A percentile compares a stretch with the other conserved stretches of the same genome.
phyloP scores from a whole-genome alignment of 2,113 vertebrate genomes.

The Albula goreensis region DNA sequence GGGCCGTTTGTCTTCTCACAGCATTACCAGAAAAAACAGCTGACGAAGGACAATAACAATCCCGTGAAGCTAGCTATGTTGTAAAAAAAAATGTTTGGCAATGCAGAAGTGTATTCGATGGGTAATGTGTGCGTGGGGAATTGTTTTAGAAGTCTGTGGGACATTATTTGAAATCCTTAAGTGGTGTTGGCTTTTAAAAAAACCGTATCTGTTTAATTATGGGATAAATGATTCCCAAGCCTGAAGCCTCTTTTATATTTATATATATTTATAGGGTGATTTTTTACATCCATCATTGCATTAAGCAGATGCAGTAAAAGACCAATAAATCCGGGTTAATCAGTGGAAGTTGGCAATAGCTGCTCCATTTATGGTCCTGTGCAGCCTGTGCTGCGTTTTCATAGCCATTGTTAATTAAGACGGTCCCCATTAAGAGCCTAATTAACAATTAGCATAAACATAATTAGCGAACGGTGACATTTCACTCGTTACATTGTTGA shows the following conservation, averaged over 20 bases:
- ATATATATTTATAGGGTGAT: conserved; percentile 36
- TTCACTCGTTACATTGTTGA: conserved; percentile 93
- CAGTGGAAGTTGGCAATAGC: conserved; percentile 71
- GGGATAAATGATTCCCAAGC: conserved; percentile 23
- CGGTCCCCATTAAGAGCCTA: conserved; percentile 88
- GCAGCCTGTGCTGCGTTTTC: conserved; percentile 54
- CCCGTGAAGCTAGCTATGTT: neutral
- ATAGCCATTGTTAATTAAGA: conserved; percentile 95
- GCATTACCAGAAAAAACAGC: neutral
- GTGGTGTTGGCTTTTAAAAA: neutral
- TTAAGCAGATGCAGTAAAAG: conserved; percentile 56
- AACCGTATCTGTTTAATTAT: conserved; percentile 10
- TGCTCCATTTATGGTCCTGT: conserved; percentile 67
- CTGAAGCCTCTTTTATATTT: conserved; percentile 28
- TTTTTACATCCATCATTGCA: conserved; percentile 58
- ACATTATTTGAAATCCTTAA: neutral
- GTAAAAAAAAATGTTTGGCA: neutral
- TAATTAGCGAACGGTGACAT: conserved; percentile 96
- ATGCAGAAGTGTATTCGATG: neutral
- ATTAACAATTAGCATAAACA: conserved; percentile 99
- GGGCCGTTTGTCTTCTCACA: neutral
- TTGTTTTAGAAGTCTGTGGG: neutral
- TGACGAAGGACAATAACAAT: neutral
- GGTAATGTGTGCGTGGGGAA: neutral
- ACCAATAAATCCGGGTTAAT: conserved; percentile 74